Evolutionary conservation across 1,140 invertebrate genomes (phyloP), one percentile per base, ranked within the genome.

Genomic region (Chironomus striatipennis): DNA sequence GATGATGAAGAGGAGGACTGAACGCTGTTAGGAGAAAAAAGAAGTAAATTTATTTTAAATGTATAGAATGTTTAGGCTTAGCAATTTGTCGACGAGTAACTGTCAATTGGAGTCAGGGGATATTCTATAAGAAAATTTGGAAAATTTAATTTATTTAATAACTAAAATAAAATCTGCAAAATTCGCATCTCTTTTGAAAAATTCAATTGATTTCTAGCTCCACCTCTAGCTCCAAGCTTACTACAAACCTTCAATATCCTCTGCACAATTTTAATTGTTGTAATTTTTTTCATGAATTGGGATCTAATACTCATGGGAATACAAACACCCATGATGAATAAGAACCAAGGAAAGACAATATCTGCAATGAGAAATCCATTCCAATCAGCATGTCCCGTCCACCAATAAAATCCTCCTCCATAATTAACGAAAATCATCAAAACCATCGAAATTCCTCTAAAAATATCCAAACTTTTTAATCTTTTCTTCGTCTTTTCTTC

Each of bases 241-340:
- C n/a, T n/a, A n/a, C n/a, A n/a, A n/a, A 87, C 87, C 82, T 83
- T 80, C 75, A 88, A 75, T 77, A 84, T 83, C 80, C 86, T 81
- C 76, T 84, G 74, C 64, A 85, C 77, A 74, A 87, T 81, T 78
- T 84, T 78, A 83, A 78, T 88, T 87, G 81, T 86, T 79, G 91
- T 87, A 2, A 87, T 84, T 5, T 88, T 88, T 75, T 89, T 86
- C 47, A 88, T 86, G n/a, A 94, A 82, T 79, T 91, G 89, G 0
- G 90, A 88, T 76, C 90, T 88, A 3, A 96, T 85, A 0, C 94
- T 93, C 21, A 96, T 88, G 0, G 91, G 89, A 76, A 96, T 90
- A 73, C 93, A 93, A 7, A 96, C 88, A n/a, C 95, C 95, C 93
- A 96, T 97, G 47, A 96, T 91, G 91, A 95, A 97, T 17, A 96